Evolutionary conservation across 2,113 vertebrate genomes (phyloP).

Genomic region (Echinops telfairi): DNA sequence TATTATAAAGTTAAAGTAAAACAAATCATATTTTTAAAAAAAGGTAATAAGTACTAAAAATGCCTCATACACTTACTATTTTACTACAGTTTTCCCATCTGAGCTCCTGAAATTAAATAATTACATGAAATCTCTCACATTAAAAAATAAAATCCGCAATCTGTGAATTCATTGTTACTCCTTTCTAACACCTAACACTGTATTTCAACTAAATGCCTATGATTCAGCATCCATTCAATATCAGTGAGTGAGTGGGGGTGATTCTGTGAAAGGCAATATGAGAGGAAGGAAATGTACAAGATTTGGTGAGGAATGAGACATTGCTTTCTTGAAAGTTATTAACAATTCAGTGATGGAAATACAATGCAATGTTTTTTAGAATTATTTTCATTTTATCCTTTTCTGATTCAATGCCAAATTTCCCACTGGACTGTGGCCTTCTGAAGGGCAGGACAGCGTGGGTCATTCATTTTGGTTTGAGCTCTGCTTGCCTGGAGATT

Average conservation of each 20-base stretch:
- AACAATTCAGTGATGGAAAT: not conserved
- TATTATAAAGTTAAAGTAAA: not conserved
- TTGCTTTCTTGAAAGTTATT: not conserved
- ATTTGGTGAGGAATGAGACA: not conserved
- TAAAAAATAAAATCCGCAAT: not conserved
- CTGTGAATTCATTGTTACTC: not conserved
- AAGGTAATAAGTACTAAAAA: slow-evolving; percentile 9
- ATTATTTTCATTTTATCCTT: not conserved
- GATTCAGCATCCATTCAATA: not conserved
- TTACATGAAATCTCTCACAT: not conserved
- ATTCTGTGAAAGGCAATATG: not conserved
- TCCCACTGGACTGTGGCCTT: not conserved
- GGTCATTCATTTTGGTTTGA: not conserved
- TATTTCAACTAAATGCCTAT: not conserved
- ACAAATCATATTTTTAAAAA: not conserved
- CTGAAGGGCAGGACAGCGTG: not conserved
- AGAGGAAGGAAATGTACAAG: not conserved
- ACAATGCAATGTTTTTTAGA: not conserved
- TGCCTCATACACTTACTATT: not conserved
- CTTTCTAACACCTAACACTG: not conserved
- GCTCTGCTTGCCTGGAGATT: not conserved
- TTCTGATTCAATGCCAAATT: not conserved
- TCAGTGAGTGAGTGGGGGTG: too few species aligned
- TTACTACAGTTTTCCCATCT: not conserved
- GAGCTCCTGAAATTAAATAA: not conserved